phyloP scores from a whole-genome alignment of 2,888 invertebrate genomes.

The Crepidodera aurea region DNA sequence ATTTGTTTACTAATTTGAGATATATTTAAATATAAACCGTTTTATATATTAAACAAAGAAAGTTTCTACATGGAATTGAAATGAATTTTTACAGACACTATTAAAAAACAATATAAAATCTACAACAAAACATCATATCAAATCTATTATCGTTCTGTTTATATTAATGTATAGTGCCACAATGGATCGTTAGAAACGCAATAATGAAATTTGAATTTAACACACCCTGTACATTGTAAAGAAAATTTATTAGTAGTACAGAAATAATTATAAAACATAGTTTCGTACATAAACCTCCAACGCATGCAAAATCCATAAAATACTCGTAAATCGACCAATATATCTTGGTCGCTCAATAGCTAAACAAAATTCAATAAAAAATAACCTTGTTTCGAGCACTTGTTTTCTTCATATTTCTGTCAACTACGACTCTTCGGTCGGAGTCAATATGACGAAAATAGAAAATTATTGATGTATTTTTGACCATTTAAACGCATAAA shows the following conservation, averaged over 20 bases:
- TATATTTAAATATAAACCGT: no score
- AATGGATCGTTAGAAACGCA: background rate
- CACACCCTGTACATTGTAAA: conserved; percentile 3
- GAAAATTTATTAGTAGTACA: conserved; percentile 5
- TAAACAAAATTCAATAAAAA: conserved; percentile 11
- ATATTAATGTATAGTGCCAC: background rate
- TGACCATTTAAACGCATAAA: background rate
- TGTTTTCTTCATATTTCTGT: conserved; percentile 9
- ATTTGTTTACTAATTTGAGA: no score
- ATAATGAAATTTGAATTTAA: background rate
- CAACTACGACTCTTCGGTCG: background rate
- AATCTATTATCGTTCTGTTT: no score
- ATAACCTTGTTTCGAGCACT: background rate
- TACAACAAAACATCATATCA: no score
- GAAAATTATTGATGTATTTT: background rate
- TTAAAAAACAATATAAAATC: no score
- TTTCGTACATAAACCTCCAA: conserved; percentile 2
- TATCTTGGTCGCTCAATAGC: conserved; percentile 4
- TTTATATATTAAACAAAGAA: no score
- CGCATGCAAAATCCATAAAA: conserved; percentile 10
- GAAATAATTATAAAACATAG: conserved; percentile 7
- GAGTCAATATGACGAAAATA: background rate
- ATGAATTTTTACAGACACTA: no score
- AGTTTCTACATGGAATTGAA: no score
- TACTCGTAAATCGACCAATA: conserved; percentile 11